Base-by-base conservation (phyloP, 2,888 invertebrate species). In the Parapristionchus giblindavisi region DNA sequence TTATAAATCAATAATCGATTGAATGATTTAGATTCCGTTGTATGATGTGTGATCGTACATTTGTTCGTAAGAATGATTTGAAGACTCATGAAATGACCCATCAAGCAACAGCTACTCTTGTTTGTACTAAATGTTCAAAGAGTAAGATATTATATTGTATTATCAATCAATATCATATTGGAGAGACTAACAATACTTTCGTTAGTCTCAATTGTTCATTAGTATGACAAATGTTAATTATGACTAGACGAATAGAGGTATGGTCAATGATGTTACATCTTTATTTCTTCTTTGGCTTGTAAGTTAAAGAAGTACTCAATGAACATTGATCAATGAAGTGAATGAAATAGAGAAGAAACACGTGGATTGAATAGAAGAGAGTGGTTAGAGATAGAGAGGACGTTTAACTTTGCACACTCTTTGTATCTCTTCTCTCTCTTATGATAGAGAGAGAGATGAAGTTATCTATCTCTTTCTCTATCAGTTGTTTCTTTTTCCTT, bases 41-140 rank as follows among this genome's bases (percentile, higher is more conserved):
- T 36, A 8, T 48, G 40, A 14, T 68, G 38, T 81, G 81, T 54
- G 51, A 56, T 8, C 61, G 75, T 32, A 48, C 71, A 2, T 81
- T 79, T 70, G 77, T 81, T 38, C 38, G 81, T 43, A 75, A 73
- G 63, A 81, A 79, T 51, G 81, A 81, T 72, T 75, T 79, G 66
- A 76, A 75, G 70, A 78, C 76, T 38, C 81, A 81, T 61, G 68
- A 76, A 24, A 66, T 65, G 54, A 79, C 77, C 8, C 81, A 81
- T 56, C 56, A 52, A 8, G 38, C 76, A 29, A 54, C 54, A 24
- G 48, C 60, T 36, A 38, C 54, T 34, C 61, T 51, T 56, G 54
- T 56, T 8, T 76, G 71, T 75, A 27, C 38, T 17, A 17, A 6
- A 5, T 74, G 74, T 32, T 21, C 36, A 21, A 43, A 63, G 38